Evolutionary conservation across 2,888 invertebrate species (phyloP), one percentile per base, ranked within the genome.

Genomic region (Drosophila neotestacea): DNA sequence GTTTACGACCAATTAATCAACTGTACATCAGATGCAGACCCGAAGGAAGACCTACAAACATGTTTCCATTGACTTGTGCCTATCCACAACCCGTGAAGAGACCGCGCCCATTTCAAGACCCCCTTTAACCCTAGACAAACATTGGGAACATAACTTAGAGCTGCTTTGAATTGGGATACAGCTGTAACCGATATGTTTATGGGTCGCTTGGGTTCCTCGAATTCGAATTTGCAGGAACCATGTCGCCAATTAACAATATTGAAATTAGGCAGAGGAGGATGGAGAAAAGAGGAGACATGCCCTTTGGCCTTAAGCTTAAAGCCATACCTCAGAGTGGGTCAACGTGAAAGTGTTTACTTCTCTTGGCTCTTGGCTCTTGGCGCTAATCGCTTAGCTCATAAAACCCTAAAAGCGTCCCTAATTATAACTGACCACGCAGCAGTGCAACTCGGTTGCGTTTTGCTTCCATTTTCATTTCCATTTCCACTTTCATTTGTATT

Each of bases 381-480:
- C 69, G 78, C 66, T 90, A 90, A 90, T 85, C 85, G 90, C 71
- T 73, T 52, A 44, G 61, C 63, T 81, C 84, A 73, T 83, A 83
- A 90, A 84, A 67, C 81, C 71, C 69, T 60, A 65, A 74, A 78
- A 72, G 70, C 64, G 66, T 48, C 56, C 75, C 86, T 89, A 89
- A 90, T 90, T 90, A 88, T 77, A 79, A 81, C 79, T 90, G 88
- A 90, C 91, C 91, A 89, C 89, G 89, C 91, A 86, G 89, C 72
- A 79, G 70, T 81, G 73, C 71, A 78, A 73, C 79, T 73, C 82
- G 62, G 72, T 84, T 89, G 85, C 68, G 79, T 67, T 77, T 80
- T 68, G 44, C n/a, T 22, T 36, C 50, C n/a, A 56, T 65, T 75
- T 74, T 38, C 54, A 41, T 32, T 67, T 41, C 42, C 44, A 44